These are phyloP conservation scores for Nomada ferruginata DNA, from an alignment of 2,888 invertebrate species.

Conservation along the genomic window DNA sequence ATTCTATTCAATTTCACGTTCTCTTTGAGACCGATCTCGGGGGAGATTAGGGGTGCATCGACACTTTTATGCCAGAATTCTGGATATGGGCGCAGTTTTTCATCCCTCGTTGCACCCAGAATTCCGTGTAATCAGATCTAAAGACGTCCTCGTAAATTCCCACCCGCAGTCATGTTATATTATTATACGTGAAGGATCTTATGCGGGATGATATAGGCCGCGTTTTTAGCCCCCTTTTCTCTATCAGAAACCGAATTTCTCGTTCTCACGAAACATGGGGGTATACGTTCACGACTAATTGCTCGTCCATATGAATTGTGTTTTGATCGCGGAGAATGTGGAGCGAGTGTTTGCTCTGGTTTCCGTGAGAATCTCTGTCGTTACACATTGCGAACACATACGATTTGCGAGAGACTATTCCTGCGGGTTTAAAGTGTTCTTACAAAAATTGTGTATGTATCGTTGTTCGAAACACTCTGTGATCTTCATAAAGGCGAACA, in stretches of 20 bases:
- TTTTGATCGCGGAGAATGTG: slow-evolving; percentile 1
- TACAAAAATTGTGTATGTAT: no score
- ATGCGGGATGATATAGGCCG: slow-evolving; percentile 74
- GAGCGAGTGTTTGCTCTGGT: background rate
- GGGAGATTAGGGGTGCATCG: slow-evolving; percentile 33
- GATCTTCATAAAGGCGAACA: no score
- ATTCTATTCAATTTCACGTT: background rate
- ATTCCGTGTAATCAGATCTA: slow-evolving; percentile 62
- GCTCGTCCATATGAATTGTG: slow-evolving; percentile 38
- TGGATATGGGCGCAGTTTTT: slow-evolving; percentile 66
- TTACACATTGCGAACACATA: background rate
- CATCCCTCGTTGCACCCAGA: slow-evolving; percentile 44
- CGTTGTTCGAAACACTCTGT: no score
- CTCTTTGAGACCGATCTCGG: slow-evolving; percentile 17
- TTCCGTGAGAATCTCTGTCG: slow-evolving; percentile 39
- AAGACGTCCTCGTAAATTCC: slow-evolving; percentile 62
- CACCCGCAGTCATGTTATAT: slow-evolving; percentile 71
- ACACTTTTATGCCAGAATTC: slow-evolving; percentile 29
- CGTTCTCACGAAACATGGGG: slow-evolving; percentile 79
- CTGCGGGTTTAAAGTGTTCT: no score
- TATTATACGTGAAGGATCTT: slow-evolving; percentile 61
- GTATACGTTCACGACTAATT: slow-evolving; percentile 57
- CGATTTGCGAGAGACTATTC: background rate
- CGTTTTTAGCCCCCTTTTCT: slow-evolving; percentile 59
- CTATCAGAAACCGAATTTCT: slow-evolving; percentile 70